phyloP scores from a whole-genome alignment of 2,797 vertebrate species.

The Centropyge bicolor region DNA sequence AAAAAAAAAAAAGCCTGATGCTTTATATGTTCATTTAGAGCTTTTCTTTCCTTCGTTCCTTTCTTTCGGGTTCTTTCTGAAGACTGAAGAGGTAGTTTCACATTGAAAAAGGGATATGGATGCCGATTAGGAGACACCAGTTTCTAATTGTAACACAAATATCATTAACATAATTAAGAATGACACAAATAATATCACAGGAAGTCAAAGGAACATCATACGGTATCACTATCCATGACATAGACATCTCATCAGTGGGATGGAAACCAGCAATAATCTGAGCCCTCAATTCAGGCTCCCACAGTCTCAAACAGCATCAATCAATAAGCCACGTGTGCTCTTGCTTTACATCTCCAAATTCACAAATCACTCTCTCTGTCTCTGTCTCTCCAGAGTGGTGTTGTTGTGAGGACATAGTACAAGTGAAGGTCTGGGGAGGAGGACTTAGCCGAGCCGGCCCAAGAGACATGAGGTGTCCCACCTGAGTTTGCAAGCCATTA shows the following conservation, averaged over 20 bases:
- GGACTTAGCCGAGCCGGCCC: conserved; percentile 13
- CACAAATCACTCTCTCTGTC: conserved; percentile 44
- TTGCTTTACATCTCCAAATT: conserved; percentile 21
- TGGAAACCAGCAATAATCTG: neutral
- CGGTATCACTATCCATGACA: conserved; percentile 13
- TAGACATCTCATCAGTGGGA: conserved; percentile 24
- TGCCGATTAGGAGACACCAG: conserved; percentile 53
- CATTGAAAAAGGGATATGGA: conserved; percentile 75
- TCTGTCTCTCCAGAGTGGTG: conserved; percentile 25
- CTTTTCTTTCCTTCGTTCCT: neutral
- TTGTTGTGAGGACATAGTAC: conserved; percentile 25
- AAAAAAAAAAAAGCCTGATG: conserved; percentile 2
- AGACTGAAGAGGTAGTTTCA: conserved; percentile 81
- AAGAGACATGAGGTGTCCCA: conserved; percentile 20
- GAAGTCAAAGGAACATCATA: conserved; percentile 22
- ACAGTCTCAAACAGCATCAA: conserved; percentile 22
- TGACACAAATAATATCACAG: conserved; percentile 34
- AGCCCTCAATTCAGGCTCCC: conserved; percentile 27
- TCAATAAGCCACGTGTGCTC: conserved; percentile 39
- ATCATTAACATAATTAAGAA: conserved; percentile 45
- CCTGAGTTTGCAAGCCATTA: conserved; percentile 10
- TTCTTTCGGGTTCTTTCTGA: conserved; percentile 42
- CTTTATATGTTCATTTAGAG: conserved; percentile 27
- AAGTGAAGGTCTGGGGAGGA: conserved; percentile 23
- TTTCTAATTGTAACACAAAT: conserved; percentile 62